Evolutionary conservation across 1,140 invertebrate species (phyloP), one percentile per base, ranked within the genome.

Genomic region (Sitobion miscanthi): DNA sequence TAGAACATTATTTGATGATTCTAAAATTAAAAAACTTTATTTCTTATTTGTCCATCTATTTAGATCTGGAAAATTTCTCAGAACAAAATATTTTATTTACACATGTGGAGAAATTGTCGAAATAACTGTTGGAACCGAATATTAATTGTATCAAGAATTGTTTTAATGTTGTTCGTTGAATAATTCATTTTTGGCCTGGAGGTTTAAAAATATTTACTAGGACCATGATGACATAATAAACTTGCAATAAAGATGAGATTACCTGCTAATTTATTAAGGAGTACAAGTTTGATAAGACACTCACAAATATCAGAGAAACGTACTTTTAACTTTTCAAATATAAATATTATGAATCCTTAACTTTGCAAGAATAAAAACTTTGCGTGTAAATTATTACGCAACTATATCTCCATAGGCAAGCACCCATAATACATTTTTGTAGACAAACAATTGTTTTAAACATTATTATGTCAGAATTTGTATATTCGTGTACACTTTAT

Each of bases 221-320:
- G 30, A 87, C 45, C 25, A 49, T 35, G 45, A 49, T 49, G 45
- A n/a, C 42, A 49, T 49, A 49, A 87, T 88, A 52, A 88, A 88
- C n/a, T n/a, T 88, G 86, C 86, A 52, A 88, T 88, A 88, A 88
- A 52, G 14, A 88, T 88, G 86, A 88, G 86, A 35, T 88, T 52
- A n/a, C 11, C 38, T 86, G 25, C 83, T 86, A 86, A 86, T 86
- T 86, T 86, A 86, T 86, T 83, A 38, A 86, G 23, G 42, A 30
- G 3, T 47, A 45, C 83, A 87, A n/a, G 25, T 49, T 87, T 87
- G 85, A n/a, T 87, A 47, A 49, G 30, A 87, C 45, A 38, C 85
- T 25, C 45, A 49, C 85, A 47, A 30, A 47, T 49, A 87, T 30
- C 85, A 87, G 2, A 47, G 85, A 86, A 86, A 45, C 45, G 85